A percentile compares a stretch with the other conserved stretches of the same genome.
phyloP scores from a whole-genome alignment of 2,113 vertebrate genomes.

The Eurypyga helias region DNA sequence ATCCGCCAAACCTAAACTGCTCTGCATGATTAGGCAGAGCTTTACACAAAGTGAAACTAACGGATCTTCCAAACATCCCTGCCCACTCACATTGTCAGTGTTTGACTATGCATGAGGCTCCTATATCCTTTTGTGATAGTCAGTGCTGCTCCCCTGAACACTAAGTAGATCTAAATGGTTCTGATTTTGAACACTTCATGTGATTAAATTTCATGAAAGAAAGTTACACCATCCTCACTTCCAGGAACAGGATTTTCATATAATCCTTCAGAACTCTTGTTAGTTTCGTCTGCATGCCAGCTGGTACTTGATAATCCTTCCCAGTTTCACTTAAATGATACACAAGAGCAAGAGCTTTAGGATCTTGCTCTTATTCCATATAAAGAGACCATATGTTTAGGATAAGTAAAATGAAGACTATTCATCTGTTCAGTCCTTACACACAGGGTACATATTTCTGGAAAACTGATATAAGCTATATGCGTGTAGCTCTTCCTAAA shows the following conservation, averaged over 20 bases:
- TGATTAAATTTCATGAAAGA: neutral
- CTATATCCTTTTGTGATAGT: rapidly evolving
- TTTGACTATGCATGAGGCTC: rapidly evolving
- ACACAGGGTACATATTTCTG: neutral
- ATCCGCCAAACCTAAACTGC: neutral
- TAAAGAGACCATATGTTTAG: neutral
- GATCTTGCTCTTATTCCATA: neutral
- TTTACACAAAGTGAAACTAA: neutral
- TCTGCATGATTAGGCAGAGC: neutral
- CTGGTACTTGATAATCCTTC: neutral
- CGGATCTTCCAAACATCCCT: neutral
- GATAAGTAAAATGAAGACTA: neutral
- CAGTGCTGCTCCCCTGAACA: neutral
- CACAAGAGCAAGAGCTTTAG: neutral
- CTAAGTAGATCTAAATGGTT: neutral
- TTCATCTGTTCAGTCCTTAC: neutral
- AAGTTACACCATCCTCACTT: neutral
- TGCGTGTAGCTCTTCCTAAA: neutral
- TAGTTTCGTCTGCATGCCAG: neutral
- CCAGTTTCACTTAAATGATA: neutral
- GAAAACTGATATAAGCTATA: neutral
- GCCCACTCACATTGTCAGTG: rapidly evolving
- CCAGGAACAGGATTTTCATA: neutral
- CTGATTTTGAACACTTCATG: neutral
- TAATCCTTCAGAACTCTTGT: neutral